Evolutionary conservation across 2,888 invertebrate species (phyloP), one percentile per base, ranked within the genome.

Genomic region (Drosophila nigricruria): DNA sequence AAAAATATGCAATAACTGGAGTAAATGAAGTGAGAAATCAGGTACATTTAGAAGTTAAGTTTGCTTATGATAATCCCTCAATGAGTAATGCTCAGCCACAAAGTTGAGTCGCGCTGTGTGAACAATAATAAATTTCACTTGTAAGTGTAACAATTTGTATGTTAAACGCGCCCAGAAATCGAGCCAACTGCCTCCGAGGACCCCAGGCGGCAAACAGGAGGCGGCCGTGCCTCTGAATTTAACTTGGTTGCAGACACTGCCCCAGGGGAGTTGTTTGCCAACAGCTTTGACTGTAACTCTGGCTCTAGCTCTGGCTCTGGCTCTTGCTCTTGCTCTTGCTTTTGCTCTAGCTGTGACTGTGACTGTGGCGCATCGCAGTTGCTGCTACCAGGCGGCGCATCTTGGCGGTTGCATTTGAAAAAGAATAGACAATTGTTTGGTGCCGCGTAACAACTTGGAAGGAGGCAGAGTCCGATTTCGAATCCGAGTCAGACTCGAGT

Each of bases 81-180:
- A 52, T 78, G 79, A 78, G 65, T 66, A 70, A 74, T 77, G 84
- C 60, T 18, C 36, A 43, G 50, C 40, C 54, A 64, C 64, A 61
- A 60, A 67, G 70, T 69, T 77, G 67, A 68, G 65, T 70, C 76
- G 57, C 66, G 57, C 65, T 70, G 79, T 81, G 85, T 74, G 81
- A 73, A 65, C 74, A 82, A 88, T 79, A 90, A 91, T 91, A 91
- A 91, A 91, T 91, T 90, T 85, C 73, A 72, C 81, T 89, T 89
- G 89, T 90, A 92, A 91, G 89, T 91, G 90, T 91, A 91, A 91
- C 92, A 91, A 92, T 92, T 92, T 92, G 91, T 92, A 91, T 86
- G 86, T 86, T 88, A 86, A 87, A 79, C 76, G 86, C 83, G 90
- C 81, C 82, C 81, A 77, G 77, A 80, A 78, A 69, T 42, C 62